Conservation (phyloP, 2,113 vertebrate genomes). For the Martes martes region DNA sequence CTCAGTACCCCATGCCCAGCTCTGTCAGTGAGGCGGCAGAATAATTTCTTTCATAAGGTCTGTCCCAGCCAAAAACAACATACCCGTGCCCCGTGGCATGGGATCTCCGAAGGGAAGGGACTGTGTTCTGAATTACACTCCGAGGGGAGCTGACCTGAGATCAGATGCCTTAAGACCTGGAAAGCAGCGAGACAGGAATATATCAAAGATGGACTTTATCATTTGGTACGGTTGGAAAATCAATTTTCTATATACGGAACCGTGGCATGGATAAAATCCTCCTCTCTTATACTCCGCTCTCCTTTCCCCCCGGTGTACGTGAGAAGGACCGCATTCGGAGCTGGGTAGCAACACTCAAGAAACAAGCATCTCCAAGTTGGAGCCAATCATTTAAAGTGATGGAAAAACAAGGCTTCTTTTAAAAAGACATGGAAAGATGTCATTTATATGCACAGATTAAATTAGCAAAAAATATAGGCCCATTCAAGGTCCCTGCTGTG, state of each 20-base stretch:
- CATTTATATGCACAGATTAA: conserved; percentile 68
- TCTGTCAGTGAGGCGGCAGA: conserved; percentile 84
- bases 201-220: conserved; percentile 76
- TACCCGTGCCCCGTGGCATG: conserved; percentile 78
- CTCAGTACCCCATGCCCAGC: conserved; percentile 83
- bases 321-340: conserved; percentile 36
- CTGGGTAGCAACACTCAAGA: conserved; percentile 41
- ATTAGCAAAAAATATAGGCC: conserved; percentile 57
- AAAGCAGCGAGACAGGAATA: conserved; percentile 59
- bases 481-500: conserved; percentile 32
- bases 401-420: conserved; percentile 74
- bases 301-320: conserved; percentile 3
- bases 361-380: conserved; percentile 44
- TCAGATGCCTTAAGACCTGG: conserved; percentile 76
- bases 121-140: conserved; percentile 78
- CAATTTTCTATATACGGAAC: conserved; percentile 61
- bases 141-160: conserved; percentile 76
- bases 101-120: conserved; percentile 77
- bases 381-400: conserved; percentile 51
- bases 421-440: conserved; percentile 68
- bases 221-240: conserved; percentile 74
- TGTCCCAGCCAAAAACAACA: conserved; percentile 86
- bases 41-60: conserved; percentile 84
- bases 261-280: conserved; percentile 42
- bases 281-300: conserved; percentile 23